Evolutionary conservation across 2,797 vertebrate species (phyloP).

Genomic region (Labeo calbasu): DNA sequence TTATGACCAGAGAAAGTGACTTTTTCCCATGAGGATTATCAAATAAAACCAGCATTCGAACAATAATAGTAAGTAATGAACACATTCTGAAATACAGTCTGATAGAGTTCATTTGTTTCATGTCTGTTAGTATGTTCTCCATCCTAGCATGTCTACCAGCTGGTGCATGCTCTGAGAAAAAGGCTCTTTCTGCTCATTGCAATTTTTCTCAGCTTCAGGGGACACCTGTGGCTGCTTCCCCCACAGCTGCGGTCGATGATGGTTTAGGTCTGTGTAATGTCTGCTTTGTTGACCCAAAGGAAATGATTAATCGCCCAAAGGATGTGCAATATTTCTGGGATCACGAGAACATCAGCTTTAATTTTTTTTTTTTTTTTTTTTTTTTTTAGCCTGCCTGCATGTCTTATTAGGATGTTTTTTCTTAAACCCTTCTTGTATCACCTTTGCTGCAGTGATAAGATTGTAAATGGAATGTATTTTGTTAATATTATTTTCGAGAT

Average conservation of each 20-base stretch:
- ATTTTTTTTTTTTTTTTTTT: not conserved
- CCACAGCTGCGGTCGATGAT: slow-evolving; percentile 56
- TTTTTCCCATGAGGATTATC: slow-evolving; percentile 29
- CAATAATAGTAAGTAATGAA: not conserved
- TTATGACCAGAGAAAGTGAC: not conserved
- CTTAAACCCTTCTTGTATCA: not conserved
- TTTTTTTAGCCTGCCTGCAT: not conserved
- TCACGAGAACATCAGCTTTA: slow-evolving; percentile 19
- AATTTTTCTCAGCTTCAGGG: slow-evolving; percentile 23
- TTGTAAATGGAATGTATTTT: not conserved
- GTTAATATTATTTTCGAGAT: not conserved
- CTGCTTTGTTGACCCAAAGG: slow-evolving; percentile 45
- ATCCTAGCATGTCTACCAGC: not conserved
- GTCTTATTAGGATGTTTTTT: not conserved
- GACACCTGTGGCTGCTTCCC: slow-evolving; percentile 52
- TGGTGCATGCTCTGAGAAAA: not conserved
- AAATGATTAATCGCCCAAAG: slow-evolving; percentile 30
- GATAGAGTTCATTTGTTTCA: not conserved
- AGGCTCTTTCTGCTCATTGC: not conserved
- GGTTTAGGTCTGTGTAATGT: slow-evolving; percentile 23
- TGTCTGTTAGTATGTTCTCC: not conserved
- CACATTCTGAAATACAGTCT: not conserved
- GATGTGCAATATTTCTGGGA: slow-evolving; percentile 11
- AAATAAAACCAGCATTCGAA: slow-evolving; percentile 3
- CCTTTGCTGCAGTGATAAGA: not conserved